A percentile compares a stretch with the other conserved stretches of the same genome.
These are phyloP conservation scores for Oncopeltus fasciatus DNA, from an alignment of 1,140 invertebrate genomes.

Conservation along the genomic window DNA sequence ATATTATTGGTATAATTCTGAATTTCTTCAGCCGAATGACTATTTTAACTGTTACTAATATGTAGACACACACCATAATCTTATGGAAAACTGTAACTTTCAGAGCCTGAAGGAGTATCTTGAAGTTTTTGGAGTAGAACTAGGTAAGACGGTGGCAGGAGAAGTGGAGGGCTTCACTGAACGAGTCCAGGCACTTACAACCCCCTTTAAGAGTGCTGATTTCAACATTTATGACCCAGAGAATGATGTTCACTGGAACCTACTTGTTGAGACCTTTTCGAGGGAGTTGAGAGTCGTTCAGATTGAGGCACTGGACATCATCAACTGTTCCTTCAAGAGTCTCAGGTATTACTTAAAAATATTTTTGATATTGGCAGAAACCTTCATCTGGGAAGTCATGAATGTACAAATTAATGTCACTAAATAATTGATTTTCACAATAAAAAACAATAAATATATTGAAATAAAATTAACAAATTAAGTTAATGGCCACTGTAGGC, in stretches of 20 bases:
- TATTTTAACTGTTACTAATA: too few relatives aligned
- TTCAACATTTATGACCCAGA: slow-evolving; percentile 66
- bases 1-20: too few relatives aligned
- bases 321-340: slow-evolving; percentile 69
- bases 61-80: too few relatives aligned
- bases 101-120: slow-evolving; percentile 69
- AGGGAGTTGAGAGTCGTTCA: slow-evolving; percentile 58
- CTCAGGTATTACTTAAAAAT: slow-evolving; percentile 39
- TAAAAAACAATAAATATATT: too few relatives aligned
- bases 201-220: slow-evolving; percentile 55
- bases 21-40: too few relatives aligned
- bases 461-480: too few relatives aligned
- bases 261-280: slow-evolving; percentile 58
- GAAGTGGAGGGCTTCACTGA: slow-evolving; percentile 70
- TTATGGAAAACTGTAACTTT: too few relatives aligned
- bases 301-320: slow-evolving; percentile 65
- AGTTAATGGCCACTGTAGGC: too few relatives aligned
- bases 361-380: too few relatives aligned
- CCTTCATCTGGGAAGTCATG: too few relatives aligned
- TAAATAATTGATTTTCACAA: too few relatives aligned
- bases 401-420: too few relatives aligned
- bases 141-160: slow-evolving; percentile 72
- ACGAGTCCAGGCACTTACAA: slow-evolving; percentile 50
- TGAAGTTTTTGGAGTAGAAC: slow-evolving; percentile 71
- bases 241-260: slow-evolving; percentile 69